Evolutionary conservation across 2,113 vertebrate species (phyloP).

Genomic region (Lagopus leucura): DNA sequence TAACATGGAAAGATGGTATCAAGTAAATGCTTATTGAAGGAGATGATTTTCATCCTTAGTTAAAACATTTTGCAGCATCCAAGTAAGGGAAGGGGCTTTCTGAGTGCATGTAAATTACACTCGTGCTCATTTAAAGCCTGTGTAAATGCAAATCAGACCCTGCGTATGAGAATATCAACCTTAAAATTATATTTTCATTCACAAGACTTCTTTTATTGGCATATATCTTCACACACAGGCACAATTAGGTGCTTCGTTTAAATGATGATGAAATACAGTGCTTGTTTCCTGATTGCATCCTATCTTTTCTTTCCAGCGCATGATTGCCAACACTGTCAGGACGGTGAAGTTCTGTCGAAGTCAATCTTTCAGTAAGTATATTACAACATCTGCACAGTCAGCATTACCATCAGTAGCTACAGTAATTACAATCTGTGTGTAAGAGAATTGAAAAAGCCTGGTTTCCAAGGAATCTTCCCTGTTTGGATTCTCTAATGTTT

Average conservation of each 20-base stretch:
- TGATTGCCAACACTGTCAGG: constrained; percentile 96
- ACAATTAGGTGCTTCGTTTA: constrained; percentile 50
- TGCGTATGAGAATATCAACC: constrained; percentile 9
- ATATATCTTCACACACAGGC: constrained; percentile 34
- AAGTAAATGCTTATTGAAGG: background rate
- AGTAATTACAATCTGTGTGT: constrained; percentile 15
- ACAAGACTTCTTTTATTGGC: constrained; percentile 59
- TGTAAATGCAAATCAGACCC: constrained; percentile 63
- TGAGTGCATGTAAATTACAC: constrained; percentile 25
- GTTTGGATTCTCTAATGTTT: background rate
- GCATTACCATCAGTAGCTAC: constrained; percentile 46
- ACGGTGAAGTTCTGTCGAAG: constrained; percentile 93
- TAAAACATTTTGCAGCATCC: constrained; percentile 23
- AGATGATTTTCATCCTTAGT: constrained; percentile 22
- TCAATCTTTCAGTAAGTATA: constrained; percentile 93
- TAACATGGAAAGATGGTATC: background rate
- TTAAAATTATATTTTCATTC: constrained; percentile 64
- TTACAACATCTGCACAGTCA: constrained; percentile 1
- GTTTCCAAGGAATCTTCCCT: background rate
- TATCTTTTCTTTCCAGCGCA: constrained; percentile 84
- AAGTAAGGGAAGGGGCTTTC: constrained; percentile 29
- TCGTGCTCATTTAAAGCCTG: constrained; percentile 38
- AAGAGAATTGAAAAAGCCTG: background rate
- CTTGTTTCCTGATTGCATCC: constrained; percentile 64
- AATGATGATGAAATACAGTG: constrained; percentile 56